These are phyloP conservation scores for Regulus satrapa DNA, from an alignment of 2,113 vertebrate species.

Conservation along the genomic window DNA sequence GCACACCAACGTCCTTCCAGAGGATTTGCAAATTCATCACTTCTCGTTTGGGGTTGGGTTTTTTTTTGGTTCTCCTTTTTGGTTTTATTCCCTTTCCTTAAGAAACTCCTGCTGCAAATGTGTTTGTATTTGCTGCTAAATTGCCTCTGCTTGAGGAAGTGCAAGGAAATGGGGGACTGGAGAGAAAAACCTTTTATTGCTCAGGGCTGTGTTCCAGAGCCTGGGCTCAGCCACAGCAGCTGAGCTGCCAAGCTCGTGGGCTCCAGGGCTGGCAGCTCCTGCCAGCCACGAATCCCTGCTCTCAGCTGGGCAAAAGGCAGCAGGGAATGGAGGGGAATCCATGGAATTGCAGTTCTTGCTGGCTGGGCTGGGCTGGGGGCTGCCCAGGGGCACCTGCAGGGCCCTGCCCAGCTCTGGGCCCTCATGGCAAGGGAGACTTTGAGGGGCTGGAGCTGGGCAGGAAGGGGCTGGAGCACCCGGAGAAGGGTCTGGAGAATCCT, in stretches of 20 bases:
- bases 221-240: neutral
- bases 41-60: neutral
- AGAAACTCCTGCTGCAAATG: neutral
- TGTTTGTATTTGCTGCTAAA: neutral
- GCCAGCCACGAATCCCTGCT: neutral
- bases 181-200: neutral
- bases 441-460: no score
- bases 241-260: neutral
- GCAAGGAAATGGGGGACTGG: neutral
- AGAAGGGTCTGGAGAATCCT: neutral
- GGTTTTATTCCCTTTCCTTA: neutral
- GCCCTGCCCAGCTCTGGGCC: neutral
- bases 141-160: neutral
- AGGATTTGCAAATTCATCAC: neutral
- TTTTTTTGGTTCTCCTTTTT: no score
- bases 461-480: neutral
- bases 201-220: neutral
- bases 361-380: neutral
- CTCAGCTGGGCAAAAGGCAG: neutral
- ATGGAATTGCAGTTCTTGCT: accelerated
- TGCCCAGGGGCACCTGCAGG: neutral
- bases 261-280: neutral
- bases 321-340: neutral
- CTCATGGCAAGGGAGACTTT: accelerated
- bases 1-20: no score